These are phyloP conservation scores for Calyptommatus sinebrachiatus DNA, from an alignment of 2,113 vertebrate genomes.

Conservation along the genomic window DNA sequence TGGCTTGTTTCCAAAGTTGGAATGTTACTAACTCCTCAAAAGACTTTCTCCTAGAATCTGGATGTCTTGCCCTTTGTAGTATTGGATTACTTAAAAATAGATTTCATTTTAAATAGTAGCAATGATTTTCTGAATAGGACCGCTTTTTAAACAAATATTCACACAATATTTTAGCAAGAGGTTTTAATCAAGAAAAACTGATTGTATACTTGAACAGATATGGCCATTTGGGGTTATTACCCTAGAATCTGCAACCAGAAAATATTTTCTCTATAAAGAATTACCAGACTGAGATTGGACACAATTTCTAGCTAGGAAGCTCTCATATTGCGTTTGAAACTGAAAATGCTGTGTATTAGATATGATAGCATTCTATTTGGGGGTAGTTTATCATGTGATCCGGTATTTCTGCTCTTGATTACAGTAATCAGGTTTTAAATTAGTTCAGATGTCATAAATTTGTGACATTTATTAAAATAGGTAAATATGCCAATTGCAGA, in stretches of 20 bases:
- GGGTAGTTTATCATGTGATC: background rate
- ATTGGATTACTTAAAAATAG: too few relatives aligned
- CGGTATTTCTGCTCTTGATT: background rate
- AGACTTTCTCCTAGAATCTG: background rate
- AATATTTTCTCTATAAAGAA: background rate
- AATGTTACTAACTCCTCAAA: background rate
- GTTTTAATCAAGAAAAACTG: background rate
- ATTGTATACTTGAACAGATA: background rate
- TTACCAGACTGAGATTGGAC: background rate
- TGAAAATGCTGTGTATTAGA: background rate
- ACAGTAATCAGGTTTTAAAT: background rate
- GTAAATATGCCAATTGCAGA: background rate
- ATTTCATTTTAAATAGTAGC: too few relatives aligned
- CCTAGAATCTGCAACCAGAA: background rate
- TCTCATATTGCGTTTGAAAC: background rate
- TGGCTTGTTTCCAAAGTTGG: background rate
- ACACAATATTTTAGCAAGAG: slow-evolving; percentile 19
- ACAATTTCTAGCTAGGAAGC: background rate
- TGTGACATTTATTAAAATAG: background rate
- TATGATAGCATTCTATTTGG: background rate
- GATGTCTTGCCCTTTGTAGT: background rate
- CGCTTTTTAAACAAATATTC: slow-evolving; percentile 21
- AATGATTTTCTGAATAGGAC: background rate
- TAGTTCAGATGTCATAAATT: background rate
- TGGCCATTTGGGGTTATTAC: background rate